phyloP scores from a whole-genome alignment of 2,888 invertebrate species.

The Exocentrus adspersus region DNA sequence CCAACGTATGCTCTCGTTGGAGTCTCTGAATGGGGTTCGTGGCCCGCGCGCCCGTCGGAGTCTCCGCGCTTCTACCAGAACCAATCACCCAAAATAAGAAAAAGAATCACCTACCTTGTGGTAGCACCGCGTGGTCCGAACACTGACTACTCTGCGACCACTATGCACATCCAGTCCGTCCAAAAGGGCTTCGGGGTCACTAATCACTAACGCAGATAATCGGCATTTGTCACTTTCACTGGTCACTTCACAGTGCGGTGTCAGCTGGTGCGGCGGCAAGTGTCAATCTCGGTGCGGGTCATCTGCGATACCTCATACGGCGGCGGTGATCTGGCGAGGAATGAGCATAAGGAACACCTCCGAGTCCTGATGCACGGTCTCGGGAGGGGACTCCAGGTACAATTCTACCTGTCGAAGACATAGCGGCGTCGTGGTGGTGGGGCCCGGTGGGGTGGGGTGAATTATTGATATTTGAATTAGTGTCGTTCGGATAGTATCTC shows the following conservation, averaged over 20 bases:
- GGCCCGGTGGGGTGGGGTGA: conserved; percentile 57
- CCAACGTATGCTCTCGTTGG: no score
- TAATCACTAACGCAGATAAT: no score
- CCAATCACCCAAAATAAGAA: conserved; percentile 11
- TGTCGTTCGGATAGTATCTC: conserved; percentile 59
- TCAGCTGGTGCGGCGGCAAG: conserved; percentile 33
- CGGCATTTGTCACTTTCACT: conserved; percentile 50
- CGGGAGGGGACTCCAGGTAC: conserved; percentile 53
- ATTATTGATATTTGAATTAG: conserved; percentile 63
- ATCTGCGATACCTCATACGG: conserved; percentile 41
- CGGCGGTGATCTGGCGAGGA: conserved; percentile 56
- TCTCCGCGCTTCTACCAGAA: conserved; percentile 25
- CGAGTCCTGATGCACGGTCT: conserved; percentile 55
- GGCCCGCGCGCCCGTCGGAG: no score
- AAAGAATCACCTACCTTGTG: conserved; percentile 42
- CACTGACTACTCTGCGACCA: conserved; percentile 27
- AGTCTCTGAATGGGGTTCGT: no score
- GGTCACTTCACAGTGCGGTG: conserved; percentile 38
- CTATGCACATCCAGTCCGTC: conserved; percentile 30
- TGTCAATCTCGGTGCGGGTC: conserved; percentile 28
- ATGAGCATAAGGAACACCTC: conserved; percentile 60
- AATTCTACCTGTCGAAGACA: conserved; percentile 59
- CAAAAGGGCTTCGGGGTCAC: conserved; percentile 21
- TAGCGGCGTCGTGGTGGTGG: conserved; percentile 45
- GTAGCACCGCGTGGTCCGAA: background rate